These are phyloP conservation scores for Pangasius sanitwongsei DNA, from an alignment of 2,797 vertebrate genomes.

Conservation along the genomic window DNA sequence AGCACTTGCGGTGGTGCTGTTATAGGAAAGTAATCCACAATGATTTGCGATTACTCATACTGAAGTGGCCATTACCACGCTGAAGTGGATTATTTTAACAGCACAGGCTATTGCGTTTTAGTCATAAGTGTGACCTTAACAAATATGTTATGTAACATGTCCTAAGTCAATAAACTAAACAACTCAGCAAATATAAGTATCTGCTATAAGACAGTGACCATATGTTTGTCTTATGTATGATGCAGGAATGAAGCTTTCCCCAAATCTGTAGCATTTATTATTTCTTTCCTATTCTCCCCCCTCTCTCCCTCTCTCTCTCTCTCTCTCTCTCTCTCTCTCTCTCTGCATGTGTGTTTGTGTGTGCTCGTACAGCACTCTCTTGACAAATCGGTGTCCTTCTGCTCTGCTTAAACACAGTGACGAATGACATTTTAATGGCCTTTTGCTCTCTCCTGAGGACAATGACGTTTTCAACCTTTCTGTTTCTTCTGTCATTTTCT, in stretches of 20 bases:
- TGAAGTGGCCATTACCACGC: background rate
- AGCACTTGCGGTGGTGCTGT: background rate
- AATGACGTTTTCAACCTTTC: constrained; percentile 66
- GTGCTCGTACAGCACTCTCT: constrained; percentile 42
- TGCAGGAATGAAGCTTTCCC: background rate
- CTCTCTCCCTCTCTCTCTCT: background rate
- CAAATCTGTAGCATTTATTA: background rate
- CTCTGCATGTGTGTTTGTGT: background rate
- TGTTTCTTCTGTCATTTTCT: constrained; percentile 50
- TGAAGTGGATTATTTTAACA: background rate
- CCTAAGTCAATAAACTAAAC: background rate
- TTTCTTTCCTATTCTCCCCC: background rate
- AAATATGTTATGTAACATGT: background rate
- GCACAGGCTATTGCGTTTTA: background rate
- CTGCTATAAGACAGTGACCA: background rate
- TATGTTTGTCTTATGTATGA: background rate
- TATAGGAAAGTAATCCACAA: background rate
- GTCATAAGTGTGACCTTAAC: background rate
- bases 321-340: background rate
- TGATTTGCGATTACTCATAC: background rate
- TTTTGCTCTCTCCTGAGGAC: constrained; percentile 62
- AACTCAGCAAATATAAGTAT: background rate
- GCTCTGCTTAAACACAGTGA: constrained; percentile 62
- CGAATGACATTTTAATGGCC: constrained; percentile 75
- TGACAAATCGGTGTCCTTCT: constrained; percentile 65